A percentile compares a stretch with the other conserved stretches of the same genome.
phyloP scores from a whole-genome alignment of 2,113 vertebrate species.

The Oreochromis aureus region DNA sequence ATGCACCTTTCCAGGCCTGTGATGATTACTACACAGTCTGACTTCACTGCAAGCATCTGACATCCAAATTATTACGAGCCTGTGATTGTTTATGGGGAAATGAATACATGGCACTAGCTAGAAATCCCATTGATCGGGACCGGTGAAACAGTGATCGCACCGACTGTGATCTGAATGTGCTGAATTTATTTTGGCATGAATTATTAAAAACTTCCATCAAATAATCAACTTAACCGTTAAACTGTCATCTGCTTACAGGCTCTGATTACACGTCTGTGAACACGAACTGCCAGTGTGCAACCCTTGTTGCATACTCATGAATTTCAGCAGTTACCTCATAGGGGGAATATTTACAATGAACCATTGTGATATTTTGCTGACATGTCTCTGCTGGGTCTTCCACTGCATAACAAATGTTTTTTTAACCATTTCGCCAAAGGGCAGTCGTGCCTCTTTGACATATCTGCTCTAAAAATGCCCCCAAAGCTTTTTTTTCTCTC shows the following conservation, averaged over 20 bases:
- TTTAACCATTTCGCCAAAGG: background rate
- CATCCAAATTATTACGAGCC: background rate
- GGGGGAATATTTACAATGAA: conserved; percentile 40
- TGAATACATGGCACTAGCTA: background rate
- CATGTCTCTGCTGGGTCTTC: conserved; percentile 31
- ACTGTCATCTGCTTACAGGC: background rate
- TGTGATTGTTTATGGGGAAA: background rate
- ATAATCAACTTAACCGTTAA: background rate
- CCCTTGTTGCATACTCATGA: conserved; percentile 22
- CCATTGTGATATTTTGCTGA: conserved; percentile 54
- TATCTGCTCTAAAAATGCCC: background rate
- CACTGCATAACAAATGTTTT: conserved; percentile 9
- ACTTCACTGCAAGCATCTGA: background rate
- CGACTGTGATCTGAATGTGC: background rate
- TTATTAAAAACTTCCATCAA: conserved; percentile 3
- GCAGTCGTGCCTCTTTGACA: background rate
- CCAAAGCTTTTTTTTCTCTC: background rate
- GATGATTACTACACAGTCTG: background rate
- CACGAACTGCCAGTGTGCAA: background rate
- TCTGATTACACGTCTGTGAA: background rate
- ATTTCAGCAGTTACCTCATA: conserved; percentile 29
- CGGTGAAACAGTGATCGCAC: background rate
- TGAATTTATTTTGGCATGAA: background rate
- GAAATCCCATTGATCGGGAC: background rate
- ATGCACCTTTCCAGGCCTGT: conserved; percentile 2